These are phyloP conservation scores for Tetranychus truncatus DNA, from an alignment of 2,888 invertebrate genomes.

Conservation along the genomic window DNA sequence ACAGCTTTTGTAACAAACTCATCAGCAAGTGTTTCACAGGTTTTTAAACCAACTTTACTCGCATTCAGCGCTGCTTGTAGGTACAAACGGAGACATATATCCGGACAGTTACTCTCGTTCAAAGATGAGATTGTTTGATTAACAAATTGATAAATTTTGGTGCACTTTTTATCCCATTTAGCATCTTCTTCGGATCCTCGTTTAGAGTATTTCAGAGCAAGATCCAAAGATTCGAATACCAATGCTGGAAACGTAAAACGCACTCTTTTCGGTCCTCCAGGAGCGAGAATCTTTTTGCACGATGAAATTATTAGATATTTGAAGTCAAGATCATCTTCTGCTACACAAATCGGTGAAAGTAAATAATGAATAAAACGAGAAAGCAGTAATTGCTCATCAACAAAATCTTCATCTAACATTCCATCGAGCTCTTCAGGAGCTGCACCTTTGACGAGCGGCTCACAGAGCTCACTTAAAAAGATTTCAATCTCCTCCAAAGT, in stretches of 20 bases:
- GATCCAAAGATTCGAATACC: conserved; percentile 74
- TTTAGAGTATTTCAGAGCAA: conserved; percentile 64
- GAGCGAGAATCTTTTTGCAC: conserved; percentile 68
- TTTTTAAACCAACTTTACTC: conserved; percentile 74
- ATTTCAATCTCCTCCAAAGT: conserved; percentile 19
- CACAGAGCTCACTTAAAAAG: conserved; percentile 21
- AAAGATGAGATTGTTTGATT: conserved; percentile 83
- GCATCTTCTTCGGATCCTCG: conserved; percentile 63
- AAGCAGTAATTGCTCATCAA: conserved; percentile 78
- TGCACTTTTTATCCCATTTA: conserved; percentile 95
- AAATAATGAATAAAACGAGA: conserved; percentile 43
- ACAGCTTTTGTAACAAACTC: conserved; percentile 93
- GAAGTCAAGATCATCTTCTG: conserved; percentile 15
- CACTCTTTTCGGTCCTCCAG: conserved; percentile 72
- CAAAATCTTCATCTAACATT: conserved; percentile 57
- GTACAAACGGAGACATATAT: conserved; percentile 76
- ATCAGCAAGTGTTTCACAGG: conserved; percentile 90
- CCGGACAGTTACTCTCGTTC: conserved; percentile 80
- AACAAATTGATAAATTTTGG: conserved; percentile 94
- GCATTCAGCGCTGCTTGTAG: conserved; percentile 86
- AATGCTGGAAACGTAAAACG: conserved; percentile 81
- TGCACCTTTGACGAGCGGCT: conserved; percentile 18
- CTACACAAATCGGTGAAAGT: conserved; percentile 21
- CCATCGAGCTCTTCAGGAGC: not conserved
- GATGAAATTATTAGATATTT: conserved; percentile 29